Base-by-base conservation (phyloP, 2,113 vertebrate genomes). In the Octodon degus region DNA sequence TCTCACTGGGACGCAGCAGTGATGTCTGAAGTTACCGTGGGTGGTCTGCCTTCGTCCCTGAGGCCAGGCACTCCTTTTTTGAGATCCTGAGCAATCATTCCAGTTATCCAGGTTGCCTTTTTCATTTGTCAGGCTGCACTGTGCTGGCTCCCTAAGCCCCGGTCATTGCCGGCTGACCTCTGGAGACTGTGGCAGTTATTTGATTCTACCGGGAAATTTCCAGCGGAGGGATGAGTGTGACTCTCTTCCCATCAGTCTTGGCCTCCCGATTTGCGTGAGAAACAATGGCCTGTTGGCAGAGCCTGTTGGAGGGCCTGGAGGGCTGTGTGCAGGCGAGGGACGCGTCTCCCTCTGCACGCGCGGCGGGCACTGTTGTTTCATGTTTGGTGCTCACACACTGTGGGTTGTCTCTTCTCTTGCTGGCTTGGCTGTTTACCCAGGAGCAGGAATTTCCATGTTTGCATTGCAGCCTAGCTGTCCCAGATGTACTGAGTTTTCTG, bases 201-300 rank as follows among this genome's bases (percentile, higher is more conserved):
- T 77, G 50, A 86, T 74, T 87, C 76, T 20, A 84, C 74, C n/a
- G 83, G 91, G 53, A 89, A 83, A 91, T 86, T 89, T 94, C 58
- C 63, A 32, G 47, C 37, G 76, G 3, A 43, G 93, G 6, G 27
- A 70, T 63, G 62, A 95, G 24, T 47, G 80, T 76, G 0, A 34
- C 6, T 7, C 34, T 80, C 6, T 76, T 89, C 77, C 34, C 27
- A 14, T 63, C 72, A 84, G 30, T 4, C 65, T 24, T 70, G 88
- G 53, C 43, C 91, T 97, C 91, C 53, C 67, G 27, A 95, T 80
- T 96, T 86, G 79, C 74, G 32, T 27, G 47, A 79, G 85, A 83
- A 7, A 34, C 43, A 60, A 40, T 37, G 88, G 50, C 65, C n/a
- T 93, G 58, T n/a, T n/a, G 37, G 32, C 25, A 83, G n/a, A 91